A percentile compares a stretch with the other conserved stretches of the same genome.
Evolutionary conservation across 2,797 vertebrate genomes (phyloP).

Genomic region (Ispidina picta): DNA sequence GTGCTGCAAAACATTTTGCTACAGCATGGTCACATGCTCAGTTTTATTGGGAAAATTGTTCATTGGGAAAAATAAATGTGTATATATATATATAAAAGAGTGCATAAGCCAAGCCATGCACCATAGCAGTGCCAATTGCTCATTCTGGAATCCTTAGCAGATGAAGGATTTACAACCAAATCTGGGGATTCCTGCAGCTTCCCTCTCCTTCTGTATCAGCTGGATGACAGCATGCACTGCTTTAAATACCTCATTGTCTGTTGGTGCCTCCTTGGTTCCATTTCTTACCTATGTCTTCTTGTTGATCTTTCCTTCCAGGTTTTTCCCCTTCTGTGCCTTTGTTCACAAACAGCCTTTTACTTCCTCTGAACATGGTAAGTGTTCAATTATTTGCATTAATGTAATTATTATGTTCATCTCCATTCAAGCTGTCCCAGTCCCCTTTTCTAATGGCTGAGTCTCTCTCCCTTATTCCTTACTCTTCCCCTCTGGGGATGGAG

Average conservation of each 20-base stretch:
- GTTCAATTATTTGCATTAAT: neutral
- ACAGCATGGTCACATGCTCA: neutral
- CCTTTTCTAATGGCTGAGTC: too few species aligned
- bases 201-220: neutral
- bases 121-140: neutral
- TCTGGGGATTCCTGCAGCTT: neutral
- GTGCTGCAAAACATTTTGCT: neutral
- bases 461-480: too few species aligned
- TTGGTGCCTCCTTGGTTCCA: neutral
- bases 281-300: neutral
- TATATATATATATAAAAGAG: neutral
- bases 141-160: neutral
- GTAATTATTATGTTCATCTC: too few species aligned
- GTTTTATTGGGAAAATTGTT: neutral
- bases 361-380: neutral
- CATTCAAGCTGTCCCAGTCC: too few species aligned
- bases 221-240: neutral
- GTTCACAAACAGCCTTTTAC: conserved; percentile 31
- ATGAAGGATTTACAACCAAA: neutral
- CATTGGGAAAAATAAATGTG: neutral
- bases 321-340: conserved; percentile 20
- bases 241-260: neutral
- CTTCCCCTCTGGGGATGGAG: too few species aligned
- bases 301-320: neutral
- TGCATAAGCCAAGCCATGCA: neutral